Conservation (phyloP, 2,113 vertebrate genomes). For the human region GRCh38 chr13:109439001-109439500, state of each 20-base stretch:
- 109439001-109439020: no score
- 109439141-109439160: neutral
- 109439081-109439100: neutral
- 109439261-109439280: neutral
- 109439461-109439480: neutral
- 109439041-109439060: no score
- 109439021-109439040: neutral
- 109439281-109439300: neutral
- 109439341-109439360: neutral
- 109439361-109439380: neutral
- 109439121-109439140: neutral
- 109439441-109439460: neutral
- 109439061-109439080: neutral
- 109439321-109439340: neutral
- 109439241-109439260: neutral
- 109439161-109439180: neutral
- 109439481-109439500: no score
- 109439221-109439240: neutral
- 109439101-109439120: neutral
- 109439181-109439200: neutral
- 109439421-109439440: neutral
- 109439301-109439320: no score
- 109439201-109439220: neutral
- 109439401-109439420: neutral
- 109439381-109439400: neutral